Conservation (phyloP, 1,140 invertebrate genomes). For the Dendroctonus valens region DNA sequence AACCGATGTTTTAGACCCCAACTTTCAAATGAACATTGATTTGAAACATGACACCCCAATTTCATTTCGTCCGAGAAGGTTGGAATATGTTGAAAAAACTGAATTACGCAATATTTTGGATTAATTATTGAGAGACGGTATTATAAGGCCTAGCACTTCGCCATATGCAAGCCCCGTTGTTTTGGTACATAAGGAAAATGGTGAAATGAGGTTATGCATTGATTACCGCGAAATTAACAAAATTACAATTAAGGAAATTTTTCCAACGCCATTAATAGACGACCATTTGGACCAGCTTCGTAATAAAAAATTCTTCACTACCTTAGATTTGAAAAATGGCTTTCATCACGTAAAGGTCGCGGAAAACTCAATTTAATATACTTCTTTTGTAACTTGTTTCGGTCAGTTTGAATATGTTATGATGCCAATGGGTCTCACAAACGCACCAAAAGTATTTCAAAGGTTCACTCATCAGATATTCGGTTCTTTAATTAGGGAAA, state of each 20-base stretch:
- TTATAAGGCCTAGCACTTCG: slow-evolving; percentile 47
- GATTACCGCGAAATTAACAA: slow-evolving; percentile 48
- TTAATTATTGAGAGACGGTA: slow-evolving; percentile 40
- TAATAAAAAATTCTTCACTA: slow-evolving; percentile 36
- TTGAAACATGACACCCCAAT: slow-evolving; percentile 12
- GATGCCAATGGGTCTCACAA: background rate
- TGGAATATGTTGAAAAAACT: slow-evolving; percentile 13
- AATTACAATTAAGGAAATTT: slow-evolving; percentile 45
- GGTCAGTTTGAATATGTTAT: no score
- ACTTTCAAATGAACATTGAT: slow-evolving; percentile 7
- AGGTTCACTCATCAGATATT: background rate
- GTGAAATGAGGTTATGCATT: slow-evolving; percentile 42
- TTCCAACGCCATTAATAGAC: slow-evolving; percentile 52
- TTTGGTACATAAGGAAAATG: slow-evolving; percentile 47
- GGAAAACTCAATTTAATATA: no score
- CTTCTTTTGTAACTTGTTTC: no score
- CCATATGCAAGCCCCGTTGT: slow-evolving; percentile 48
- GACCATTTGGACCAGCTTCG: slow-evolving; percentile 47
- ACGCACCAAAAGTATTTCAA: background rate
- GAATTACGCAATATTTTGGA: slow-evolving; percentile 15
- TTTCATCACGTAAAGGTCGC: slow-evolving; percentile 40
- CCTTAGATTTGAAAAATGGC: slow-evolving; percentile 36
- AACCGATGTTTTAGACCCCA: background rate
- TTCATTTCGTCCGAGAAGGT: slow-evolving; percentile 14
- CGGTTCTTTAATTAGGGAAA: background rate